Base-by-base conservation (phyloP, 2,797 vertebrate genomes). In the Apogon hyalosoma region DNA sequence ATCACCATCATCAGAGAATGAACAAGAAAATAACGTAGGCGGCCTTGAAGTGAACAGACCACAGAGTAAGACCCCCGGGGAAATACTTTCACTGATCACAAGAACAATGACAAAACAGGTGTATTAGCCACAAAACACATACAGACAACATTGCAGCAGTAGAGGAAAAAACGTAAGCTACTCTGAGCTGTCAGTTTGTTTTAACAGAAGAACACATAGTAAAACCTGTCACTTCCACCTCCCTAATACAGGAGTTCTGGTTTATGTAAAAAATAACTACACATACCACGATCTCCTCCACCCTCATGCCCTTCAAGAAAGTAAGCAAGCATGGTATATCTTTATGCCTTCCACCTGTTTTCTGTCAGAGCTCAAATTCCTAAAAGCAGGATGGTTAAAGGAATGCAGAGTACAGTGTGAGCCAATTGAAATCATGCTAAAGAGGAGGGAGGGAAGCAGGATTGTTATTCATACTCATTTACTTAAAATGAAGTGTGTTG, bases 301-400 rank as follows among this genome's bases (percentile, higher is more conserved):
- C 5, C 43, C 48, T 45, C 24, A 36, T 15, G 43, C 45, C 31
- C 46, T 52, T 56, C 1, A 3, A 12, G 50, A 68, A 40, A 50
- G 41, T 59, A 40, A 70, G 63, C 13, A 36, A 13, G 33, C 21
- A 36, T 10, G 43, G 14, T 38, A 24, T 6, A 14, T 33, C 33
- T 66, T 51, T 41, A 54, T 63, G 46, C 16, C 21, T 55, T 50
- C 49, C 72, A 80, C 41, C 69, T 75, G 80, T 72, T 82, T 76
- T 50, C 54, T 72, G 21, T 63, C 55, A 72, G 11, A 36, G 43
- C 52, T 74, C 31, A 65, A 59, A 71, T 65, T 71, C 33, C 60
- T 58, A 36, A 62, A 11, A 33, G 18, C 54, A 46, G 36, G 69
- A 53, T 0, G 1, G 12, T 12, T 7, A 15, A 59, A 63, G n/a